A percentile compares a stretch with the other conserved stretches of the same genome.
These are phyloP conservation scores for Catostylus mosaicus DNA, from an alignment of 30 jellyfish, hydroid and myxozoan genomes.

Conservation along the genomic window DNA sequence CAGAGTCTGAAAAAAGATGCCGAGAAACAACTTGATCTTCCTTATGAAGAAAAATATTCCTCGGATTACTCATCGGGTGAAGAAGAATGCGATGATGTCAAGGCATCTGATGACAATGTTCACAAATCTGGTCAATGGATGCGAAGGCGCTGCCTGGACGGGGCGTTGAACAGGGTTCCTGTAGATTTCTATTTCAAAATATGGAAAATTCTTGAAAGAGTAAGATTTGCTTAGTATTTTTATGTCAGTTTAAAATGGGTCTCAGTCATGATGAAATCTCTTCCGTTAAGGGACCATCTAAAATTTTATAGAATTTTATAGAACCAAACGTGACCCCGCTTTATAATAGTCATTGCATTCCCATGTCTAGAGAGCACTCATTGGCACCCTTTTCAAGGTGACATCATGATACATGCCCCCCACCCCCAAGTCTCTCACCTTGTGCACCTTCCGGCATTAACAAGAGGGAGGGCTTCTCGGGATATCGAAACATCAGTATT, in stretches of 20 bases:
- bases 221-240: neutral
- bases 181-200: slow-evolving; percentile 81
- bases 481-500: no score
- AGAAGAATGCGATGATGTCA: slow-evolving; percentile 62
- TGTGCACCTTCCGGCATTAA: no score
- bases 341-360: no score
- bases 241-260: no score
- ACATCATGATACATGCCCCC: no score
- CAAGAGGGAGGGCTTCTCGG: no score
- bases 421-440: no score
- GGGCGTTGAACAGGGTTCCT: slow-evolving; percentile 96
- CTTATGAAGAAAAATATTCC: slow-evolving; percentile 49
- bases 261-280: neutral
- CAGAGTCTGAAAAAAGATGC: slow-evolving; percentile 42
- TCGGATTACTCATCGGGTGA: slow-evolving; percentile 67
- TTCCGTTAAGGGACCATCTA: neutral
- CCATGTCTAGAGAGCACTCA: no score
- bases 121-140: slow-evolving; percentile 96
- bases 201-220: slow-evolving; percentile 88
- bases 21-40: slow-evolving; percentile 44
- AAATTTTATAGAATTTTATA: no score
- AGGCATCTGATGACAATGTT: slow-evolving; percentile 67
- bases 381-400: no score
- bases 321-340: no score
- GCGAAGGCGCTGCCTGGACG: slow-evolving; percentile 98